Evolutionary conservation across 2,888 invertebrate genomes (phyloP).

Genomic region (Gymnoscelis rufifasciata): DNA sequence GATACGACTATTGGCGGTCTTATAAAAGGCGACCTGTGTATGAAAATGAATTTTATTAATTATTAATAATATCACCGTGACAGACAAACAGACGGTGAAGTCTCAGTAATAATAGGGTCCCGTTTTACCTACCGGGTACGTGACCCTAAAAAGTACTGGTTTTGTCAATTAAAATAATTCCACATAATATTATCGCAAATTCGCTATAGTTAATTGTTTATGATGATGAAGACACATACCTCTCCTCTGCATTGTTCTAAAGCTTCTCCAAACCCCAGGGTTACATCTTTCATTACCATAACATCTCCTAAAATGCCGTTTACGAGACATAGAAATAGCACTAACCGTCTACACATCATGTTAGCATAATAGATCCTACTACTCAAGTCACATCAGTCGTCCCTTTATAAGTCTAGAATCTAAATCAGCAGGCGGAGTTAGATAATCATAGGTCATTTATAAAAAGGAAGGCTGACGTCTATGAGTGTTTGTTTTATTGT

Average conservation of each 20-base stretch:
- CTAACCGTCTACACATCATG: conserved; percentile 13
- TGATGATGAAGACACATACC: conserved; percentile 33
- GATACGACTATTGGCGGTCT: too few species aligned
- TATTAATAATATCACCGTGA: too few species aligned
- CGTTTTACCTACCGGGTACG: too few species aligned
- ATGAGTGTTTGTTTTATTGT: too few species aligned
- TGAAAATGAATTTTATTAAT: too few species aligned
- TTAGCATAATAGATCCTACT: conserved; percentile 4
- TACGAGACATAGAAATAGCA: conserved; percentile 22
- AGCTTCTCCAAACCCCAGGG: conserved; percentile 69
- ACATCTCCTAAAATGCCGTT: conserved; percentile 33
- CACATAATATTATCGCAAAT: too few species aligned
- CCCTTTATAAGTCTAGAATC: conserved; percentile 5
- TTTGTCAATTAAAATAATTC: too few species aligned
- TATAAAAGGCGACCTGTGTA: too few species aligned
- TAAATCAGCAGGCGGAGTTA: conserved; percentile 6
- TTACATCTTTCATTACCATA: conserved; percentile 66
- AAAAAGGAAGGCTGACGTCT: neutral
- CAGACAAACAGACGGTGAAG: too few species aligned
- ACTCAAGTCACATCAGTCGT: neutral
- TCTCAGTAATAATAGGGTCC: too few species aligned
- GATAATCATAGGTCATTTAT: conserved; percentile 4
- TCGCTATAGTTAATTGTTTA: too few species aligned
- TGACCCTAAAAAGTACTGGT: too few species aligned
- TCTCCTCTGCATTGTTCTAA: conserved; percentile 61